Evolutionary conservation across 2,113 vertebrate species (phyloP).

Genomic region (Cnemophilus loriae): DNA sequence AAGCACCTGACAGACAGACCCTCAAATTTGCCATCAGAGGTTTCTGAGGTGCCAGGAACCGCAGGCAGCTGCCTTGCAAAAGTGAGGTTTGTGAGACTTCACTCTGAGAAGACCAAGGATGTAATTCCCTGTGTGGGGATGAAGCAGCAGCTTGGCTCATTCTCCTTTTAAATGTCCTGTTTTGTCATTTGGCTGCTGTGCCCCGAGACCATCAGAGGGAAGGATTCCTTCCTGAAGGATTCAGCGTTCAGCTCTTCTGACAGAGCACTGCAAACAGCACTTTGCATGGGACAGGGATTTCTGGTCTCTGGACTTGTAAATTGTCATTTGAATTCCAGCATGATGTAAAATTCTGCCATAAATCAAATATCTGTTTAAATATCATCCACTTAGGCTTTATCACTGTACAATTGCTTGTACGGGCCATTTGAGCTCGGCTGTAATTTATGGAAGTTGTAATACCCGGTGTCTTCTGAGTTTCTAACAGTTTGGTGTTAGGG

Average conservation of each 20-base stretch:
- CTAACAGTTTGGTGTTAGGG: conserved; percentile 29
- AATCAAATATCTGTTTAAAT: conserved; percentile 60
- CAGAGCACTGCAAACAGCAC: neutral
- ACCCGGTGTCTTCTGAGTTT: conserved; percentile 27
- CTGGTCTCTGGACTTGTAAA: conserved; percentile 15
- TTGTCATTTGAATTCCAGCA: conserved; percentile 18
- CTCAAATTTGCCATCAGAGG: neutral
- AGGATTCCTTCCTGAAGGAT: neutral
- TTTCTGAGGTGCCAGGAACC: neutral
- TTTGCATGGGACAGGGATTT: neutral
- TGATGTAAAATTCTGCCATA: conserved; percentile 5
- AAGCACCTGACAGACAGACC: neutral
- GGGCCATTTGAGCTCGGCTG: conserved; percentile 22
- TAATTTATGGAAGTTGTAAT: conserved; percentile 58
- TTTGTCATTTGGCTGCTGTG: neutral
- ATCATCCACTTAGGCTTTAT: conserved; percentile 55
- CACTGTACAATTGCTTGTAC: conserved; percentile 51
- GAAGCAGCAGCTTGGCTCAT: neutral
- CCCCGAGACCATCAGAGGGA: neutral
- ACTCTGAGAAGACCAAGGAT: neutral
- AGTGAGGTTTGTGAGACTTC: neutral
- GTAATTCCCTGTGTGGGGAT: neutral
- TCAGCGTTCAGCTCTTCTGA: neutral
- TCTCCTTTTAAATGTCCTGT: neutral
- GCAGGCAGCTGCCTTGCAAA: neutral